Base-by-base conservation (phyloP, 2,113 vertebrate genomes). In the Lucifuga dentata region DNA sequence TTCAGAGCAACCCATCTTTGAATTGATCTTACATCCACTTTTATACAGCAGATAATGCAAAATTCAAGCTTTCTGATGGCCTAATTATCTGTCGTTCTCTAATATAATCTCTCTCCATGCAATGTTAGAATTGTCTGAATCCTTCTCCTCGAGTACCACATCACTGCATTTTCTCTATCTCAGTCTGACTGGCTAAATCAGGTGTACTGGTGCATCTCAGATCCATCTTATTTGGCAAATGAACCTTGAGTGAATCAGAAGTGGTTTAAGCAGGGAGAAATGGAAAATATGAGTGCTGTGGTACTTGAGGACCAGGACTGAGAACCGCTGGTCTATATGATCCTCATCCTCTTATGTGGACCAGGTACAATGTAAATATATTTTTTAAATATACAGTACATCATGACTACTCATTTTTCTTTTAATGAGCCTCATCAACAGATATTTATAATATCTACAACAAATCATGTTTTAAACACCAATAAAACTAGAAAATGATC, bases 31-130 rank as follows among this genome's bases (percentile, higher is more conserved):
- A 11, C 12, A 38, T 57, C 2, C 45, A 66, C 64, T 73, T 61
- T 58, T 62, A 73, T 66, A 66, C 60, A 38, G 58, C 11, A 62
- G 51, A 48, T 56, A 53, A 45, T 65, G 35, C 55, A 68, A 55
- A 44, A 46, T n/a, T 62, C 15, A 29, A 39, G 73, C 39, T 44
- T 65, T 73, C 49, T 68, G 48, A 15, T 33, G 39, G 59, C 66
- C 35, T 61, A 43, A 33, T 53, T 52, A 45, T 62, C 40, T 81
- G 55, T 58, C 68, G 59, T 51, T 60, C 70, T 84, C 55, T 73
- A 80, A 85, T 86, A 63, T 36, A 39, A 72, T 85, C 73, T 68
- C 11, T 23, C 40, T 74, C 35, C 58, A 50, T n/a, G 15, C 45
- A 66, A n/a, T n/a, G 26, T 29, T 7, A 29, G 26, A 29, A 44